Conservation (phyloP, 2,113 vertebrate species). For the Jaculus jaculus region DNA sequence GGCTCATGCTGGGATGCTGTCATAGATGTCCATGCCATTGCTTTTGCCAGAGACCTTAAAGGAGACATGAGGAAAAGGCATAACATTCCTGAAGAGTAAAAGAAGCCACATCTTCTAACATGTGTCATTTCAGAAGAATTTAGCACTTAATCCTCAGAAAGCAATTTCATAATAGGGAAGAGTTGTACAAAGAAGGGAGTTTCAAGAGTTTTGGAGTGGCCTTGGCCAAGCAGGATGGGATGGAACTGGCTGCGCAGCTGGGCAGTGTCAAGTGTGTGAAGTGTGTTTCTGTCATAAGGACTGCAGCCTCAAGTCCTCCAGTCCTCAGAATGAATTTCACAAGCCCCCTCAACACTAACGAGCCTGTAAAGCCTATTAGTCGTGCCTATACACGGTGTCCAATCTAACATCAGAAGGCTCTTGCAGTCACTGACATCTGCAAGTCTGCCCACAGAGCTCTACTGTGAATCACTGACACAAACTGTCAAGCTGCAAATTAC, state of each 20-base stretch:
- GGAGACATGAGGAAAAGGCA: slow-evolving; percentile 22
- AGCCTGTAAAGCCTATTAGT: background rate
- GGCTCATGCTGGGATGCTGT: background rate
- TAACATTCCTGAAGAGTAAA: slow-evolving; percentile 36
- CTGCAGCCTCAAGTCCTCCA: background rate
- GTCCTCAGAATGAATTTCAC: background rate
- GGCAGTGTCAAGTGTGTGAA: background rate
- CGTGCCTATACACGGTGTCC: background rate
- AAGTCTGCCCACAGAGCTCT: background rate
- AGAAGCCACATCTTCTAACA: background rate
- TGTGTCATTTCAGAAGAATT: background rate
- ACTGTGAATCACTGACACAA: background rate
- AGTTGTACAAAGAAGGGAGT: background rate
- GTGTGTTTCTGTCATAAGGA: background rate
- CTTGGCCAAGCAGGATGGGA: background rate
- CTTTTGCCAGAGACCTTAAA: slow-evolving; percentile 43
- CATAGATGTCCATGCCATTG: background rate
- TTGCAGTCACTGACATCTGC: background rate
- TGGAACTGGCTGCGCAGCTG: background rate
- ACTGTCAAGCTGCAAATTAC: background rate
- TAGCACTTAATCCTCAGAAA: slow-evolving; percentile 16
- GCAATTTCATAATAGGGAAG: background rate
- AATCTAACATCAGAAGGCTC: background rate
- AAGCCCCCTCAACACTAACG: background rate
- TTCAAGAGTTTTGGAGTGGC: background rate